Conservation (phyloP, 2,113 vertebrate genomes). For the Vombatus ursinus region DNA sequence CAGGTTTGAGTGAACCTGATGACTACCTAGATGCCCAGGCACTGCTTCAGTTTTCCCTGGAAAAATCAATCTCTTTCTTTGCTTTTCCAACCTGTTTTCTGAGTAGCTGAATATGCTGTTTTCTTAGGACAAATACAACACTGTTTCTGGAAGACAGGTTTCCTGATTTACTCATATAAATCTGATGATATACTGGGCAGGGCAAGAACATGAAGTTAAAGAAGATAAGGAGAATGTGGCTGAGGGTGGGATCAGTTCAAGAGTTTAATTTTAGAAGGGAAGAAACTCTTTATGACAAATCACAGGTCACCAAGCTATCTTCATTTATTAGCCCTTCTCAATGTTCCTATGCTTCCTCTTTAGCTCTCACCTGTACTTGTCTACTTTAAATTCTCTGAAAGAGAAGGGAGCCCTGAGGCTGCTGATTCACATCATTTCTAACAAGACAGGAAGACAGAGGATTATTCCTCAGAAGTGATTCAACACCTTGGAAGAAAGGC, state of each 20-base stretch:
- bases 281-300: neutral
- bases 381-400: constrained; percentile 27
- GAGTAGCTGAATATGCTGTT: neutral
- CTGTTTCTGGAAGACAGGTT: neutral
- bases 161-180: constrained; percentile 8
- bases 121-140: constrained; percentile 4
- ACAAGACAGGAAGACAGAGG: neutral
- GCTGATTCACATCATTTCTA: neutral
- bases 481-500: neutral
- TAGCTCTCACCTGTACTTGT: neutral
- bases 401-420: neutral
- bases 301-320: neutral
- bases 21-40: neutral
- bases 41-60: neutral
- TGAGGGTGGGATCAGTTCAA: neutral
- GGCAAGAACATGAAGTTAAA: neutral
- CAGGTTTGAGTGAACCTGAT: neutral
- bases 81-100: neutral
- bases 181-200: neutral
- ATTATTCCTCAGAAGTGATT: constrained; percentile 7
- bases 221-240: neutral
- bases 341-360: neutral
- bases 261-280: neutral
- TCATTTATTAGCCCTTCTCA: neutral
- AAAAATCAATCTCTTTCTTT: neutral